phyloP scores from a whole-genome alignment of 2,888 invertebrate genomes.

The Oscheius myriophilus region DNA sequence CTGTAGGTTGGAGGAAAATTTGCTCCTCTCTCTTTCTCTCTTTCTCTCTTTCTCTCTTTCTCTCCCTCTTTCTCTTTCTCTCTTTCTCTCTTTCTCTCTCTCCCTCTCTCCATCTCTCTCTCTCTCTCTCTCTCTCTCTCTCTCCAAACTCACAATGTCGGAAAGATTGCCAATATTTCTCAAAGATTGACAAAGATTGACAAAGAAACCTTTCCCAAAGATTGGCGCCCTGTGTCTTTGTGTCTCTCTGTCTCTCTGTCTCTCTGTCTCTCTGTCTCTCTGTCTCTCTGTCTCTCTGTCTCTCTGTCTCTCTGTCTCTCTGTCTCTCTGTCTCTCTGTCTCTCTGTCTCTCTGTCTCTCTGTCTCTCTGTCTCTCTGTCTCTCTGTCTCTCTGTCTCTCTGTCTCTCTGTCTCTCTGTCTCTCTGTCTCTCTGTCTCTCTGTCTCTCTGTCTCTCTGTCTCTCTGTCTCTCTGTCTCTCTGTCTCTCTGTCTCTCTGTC shows the following conservation, averaged over 20 bases:
- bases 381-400: constrained; percentile 15
- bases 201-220: too few species aligned
- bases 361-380: constrained; percentile 2
- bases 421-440: constrained; percentile 7
- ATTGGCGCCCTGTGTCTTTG: not conserved
- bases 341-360: not conserved
- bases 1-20: not conserved
- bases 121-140: constrained; percentile 7
- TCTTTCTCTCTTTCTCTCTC: not conserved
- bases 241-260: not conserved
- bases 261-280: constrained; percentile 18
- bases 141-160: too few species aligned
- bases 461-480: not conserved
- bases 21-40: not conserved
- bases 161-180: too few species aligned
- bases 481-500: constrained; percentile 15
- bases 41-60: constrained; percentile 6
- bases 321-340: not conserved
- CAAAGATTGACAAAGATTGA: too few species aligned
- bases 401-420: not conserved
- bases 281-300: constrained; percentile 1
- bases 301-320: constrained; percentile 2
- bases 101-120: constrained; percentile 17
- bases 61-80: constrained; percentile 1
- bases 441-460: not conserved